Evolutionary conservation across 2,888 invertebrate species (phyloP).

Genomic region (Plagodis pulveraria): DNA sequence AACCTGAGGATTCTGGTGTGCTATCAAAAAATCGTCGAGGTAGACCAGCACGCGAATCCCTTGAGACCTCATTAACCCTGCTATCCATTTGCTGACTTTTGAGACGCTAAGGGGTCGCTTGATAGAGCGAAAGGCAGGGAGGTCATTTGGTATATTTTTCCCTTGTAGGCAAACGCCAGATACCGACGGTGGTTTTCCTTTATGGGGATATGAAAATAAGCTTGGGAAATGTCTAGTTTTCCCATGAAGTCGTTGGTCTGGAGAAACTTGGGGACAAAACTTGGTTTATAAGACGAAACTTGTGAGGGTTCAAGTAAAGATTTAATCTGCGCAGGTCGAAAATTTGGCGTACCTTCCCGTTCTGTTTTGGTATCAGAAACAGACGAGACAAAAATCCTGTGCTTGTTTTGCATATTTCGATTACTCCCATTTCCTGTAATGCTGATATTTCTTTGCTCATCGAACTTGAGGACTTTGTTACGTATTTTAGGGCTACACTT

Average conservation of each 20-base stretch:
- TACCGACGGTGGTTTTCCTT: conserved; percentile 27
- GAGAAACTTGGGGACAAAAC: conserved; percentile 23
- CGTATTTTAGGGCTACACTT: conserved; percentile 1
- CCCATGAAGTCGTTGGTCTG: conserved; percentile 27
- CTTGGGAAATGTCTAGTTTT: conserved; percentile 33
- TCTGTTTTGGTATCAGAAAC: conserved; percentile 15
- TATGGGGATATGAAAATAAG: conserved; percentile 34
- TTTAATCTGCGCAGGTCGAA: conserved; percentile 32
- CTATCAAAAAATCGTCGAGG: conserved; percentile 29
- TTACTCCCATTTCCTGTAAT: too few species aligned
- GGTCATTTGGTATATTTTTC: conserved; percentile 27
- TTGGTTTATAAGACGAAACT: conserved; percentile 33
- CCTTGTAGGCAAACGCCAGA: conserved; percentile 23
- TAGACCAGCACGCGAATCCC: conserved; percentile 29
- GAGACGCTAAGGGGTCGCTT: conserved; percentile 31
- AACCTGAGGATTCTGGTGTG: conserved; percentile 16
- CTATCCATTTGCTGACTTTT: conserved; percentile 34
- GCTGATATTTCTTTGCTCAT: background rate
- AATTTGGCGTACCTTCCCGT: conserved; percentile 31
- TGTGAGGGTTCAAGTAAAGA: conserved; percentile 18
- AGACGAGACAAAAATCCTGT: conserved; percentile 11
- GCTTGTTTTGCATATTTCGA: background rate
- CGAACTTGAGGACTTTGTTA: background rate
- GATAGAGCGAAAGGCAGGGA: conserved; percentile 37
- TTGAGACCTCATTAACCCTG: conserved; percentile 12